phyloP scores from a whole-genome alignment of 2,113 vertebrate genomes.

The Panurus biarmicus region DNA sequence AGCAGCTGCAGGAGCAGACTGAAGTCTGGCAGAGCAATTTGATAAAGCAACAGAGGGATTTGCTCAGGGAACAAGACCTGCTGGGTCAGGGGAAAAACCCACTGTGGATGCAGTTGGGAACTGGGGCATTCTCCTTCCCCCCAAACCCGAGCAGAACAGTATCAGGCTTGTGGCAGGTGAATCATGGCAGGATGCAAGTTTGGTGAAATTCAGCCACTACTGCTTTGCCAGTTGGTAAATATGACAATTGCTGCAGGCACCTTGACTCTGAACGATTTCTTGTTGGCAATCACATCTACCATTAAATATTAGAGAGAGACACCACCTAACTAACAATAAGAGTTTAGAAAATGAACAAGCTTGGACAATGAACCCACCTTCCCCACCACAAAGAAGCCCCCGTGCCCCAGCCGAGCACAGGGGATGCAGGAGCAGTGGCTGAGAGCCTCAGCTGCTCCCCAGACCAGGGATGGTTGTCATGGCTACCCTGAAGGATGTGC shows the following conservation, averaged over 20 bases:
- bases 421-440: neutral
- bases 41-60: neutral
- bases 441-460: neutral
- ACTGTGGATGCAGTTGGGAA: neutral
- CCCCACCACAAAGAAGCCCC: neutral
- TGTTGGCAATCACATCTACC: neutral
- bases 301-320: neutral
- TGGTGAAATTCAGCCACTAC: neutral
- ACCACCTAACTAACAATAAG: neutral
- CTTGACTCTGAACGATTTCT: neutral
- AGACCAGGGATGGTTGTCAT: neutral
- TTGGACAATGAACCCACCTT: neutral
- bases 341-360: neutral
- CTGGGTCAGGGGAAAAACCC: neutral
- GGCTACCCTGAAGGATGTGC: constrained; percentile 27
- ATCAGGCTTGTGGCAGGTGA: neutral
- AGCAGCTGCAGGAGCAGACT: neutral
- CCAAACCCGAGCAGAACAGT: neutral
- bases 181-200: neutral
- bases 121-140: neutral
- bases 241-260: neutral
- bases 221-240: neutral
- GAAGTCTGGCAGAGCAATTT: neutral
- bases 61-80: neutral
- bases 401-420: neutral